Evolutionary conservation across 2,113 vertebrate genomes (phyloP).

Genomic region (Ceyx melanurus): DNA sequence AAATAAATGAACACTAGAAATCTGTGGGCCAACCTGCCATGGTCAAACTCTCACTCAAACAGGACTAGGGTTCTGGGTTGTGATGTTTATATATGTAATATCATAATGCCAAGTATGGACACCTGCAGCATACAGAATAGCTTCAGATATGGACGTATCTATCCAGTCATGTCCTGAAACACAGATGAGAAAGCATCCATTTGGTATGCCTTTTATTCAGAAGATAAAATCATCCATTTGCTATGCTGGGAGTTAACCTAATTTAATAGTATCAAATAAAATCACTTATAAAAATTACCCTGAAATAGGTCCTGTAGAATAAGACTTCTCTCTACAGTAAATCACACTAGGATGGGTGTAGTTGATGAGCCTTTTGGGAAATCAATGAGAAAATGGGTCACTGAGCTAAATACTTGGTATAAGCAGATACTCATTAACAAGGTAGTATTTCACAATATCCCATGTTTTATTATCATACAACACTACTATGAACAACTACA

Average conservation of each 20-base stretch:
- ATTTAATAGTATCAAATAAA: background rate
- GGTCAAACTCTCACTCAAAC: background rate
- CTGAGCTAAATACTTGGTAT: background rate
- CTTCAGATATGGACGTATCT: background rate
- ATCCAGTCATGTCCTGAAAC: background rate
- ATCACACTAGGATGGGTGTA: background rate
- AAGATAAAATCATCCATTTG: background rate
- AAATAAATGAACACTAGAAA: background rate
- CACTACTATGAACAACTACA: background rate
- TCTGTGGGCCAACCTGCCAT: background rate
- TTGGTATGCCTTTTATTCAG: background rate
- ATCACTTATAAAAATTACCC: background rate
- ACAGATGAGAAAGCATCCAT: background rate
- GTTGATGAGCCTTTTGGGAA: background rate
- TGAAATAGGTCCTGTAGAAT: background rate
- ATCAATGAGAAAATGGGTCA: slow-evolving; percentile 26
- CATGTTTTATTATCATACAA: slow-evolving; percentile 24
- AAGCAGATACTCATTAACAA: slow-evolving; percentile 10
- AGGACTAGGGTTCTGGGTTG: background rate
- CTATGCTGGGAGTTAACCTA: background rate
- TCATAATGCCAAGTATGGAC: too few species aligned
- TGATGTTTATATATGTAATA: background rate
- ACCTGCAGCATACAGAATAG: background rate
- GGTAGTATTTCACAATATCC: background rate
- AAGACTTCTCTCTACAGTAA: background rate